Percentiles rank a stretch among this genome's conserved stretches.
Evolutionary conservation across 2,113 vertebrate genomes (phyloP).

Genomic region (Erythrocercus mccallii): DNA sequence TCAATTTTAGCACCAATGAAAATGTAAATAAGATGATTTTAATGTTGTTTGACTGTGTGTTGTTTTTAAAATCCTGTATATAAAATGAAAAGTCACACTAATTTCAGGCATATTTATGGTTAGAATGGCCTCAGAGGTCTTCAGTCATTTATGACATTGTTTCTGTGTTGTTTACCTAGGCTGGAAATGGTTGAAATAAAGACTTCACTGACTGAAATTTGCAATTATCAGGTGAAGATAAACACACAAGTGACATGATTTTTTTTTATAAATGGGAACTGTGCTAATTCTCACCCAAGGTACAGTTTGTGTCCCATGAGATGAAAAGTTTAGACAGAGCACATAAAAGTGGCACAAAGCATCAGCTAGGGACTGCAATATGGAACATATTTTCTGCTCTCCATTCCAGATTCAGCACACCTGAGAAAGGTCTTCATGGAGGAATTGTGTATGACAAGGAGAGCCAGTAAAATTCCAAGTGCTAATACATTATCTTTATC

Average conservation of each 20-base stretch:
- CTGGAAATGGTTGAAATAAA: constrained; percentile 76
- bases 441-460: constrained; percentile 60
- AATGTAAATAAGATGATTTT: constrained; percentile 87
- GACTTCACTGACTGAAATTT: constrained; percentile 56
- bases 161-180: constrained; percentile 72
- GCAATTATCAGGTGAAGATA: constrained; percentile 59
- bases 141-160: constrained; percentile 71
- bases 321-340: constrained; percentile 8
- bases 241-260: constrained; percentile 7
- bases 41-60: constrained; percentile 78
- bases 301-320: not conserved
- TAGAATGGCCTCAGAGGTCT: constrained; percentile 68
- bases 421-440: constrained; percentile 61
- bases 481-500: constrained; percentile 78
- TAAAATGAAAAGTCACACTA: constrained; percentile 80
- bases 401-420: constrained; percentile 59
- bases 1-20: constrained; percentile 76
- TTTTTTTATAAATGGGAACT: not conserved
- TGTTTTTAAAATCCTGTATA: constrained; percentile 78
- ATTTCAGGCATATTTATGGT: constrained; percentile 80
- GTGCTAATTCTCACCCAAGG: not conserved
- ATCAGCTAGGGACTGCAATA: constrained; percentile 51
- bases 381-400: constrained; percentile 55
- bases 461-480: constrained; percentile 71
- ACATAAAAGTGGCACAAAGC: constrained; percentile 17